Conservation (phyloP, 1,140 invertebrate species). For the Meloidogyne exigua region DNA sequence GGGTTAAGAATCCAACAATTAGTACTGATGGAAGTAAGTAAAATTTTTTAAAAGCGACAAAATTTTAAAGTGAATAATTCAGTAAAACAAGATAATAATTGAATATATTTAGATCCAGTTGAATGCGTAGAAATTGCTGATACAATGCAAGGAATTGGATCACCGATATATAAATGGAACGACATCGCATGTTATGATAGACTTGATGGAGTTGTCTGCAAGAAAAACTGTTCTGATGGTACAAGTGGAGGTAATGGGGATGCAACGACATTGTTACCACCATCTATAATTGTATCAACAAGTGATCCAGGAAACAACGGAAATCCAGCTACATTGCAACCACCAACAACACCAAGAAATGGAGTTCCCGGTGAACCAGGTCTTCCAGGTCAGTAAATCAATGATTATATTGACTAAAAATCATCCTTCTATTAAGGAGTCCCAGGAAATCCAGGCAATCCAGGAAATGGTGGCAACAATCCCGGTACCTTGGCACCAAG, state of each 20-base stretch:
- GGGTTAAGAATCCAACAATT: background rate
- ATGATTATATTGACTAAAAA: no score
- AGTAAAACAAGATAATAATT: background rate
- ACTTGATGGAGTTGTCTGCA: background rate
- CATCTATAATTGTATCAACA: background rate
- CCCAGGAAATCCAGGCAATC: background rate
- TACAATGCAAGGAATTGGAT: background rate
- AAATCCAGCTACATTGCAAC: background rate
- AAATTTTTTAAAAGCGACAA: background rate
- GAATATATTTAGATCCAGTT: background rate
- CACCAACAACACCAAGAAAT: background rate
- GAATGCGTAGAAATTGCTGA: background rate
- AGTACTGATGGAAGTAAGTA: background rate
- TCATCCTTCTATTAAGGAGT: no score
- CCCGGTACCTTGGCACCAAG: background rate
- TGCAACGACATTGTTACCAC: background rate
- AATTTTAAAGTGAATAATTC: background rate
- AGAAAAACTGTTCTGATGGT: background rate
- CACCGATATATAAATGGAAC: background rate
- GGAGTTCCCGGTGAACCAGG: no score
- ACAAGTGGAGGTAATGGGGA: background rate
- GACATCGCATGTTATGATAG: background rate
- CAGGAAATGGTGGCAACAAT: background rate
- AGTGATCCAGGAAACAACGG: background rate
- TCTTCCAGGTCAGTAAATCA: no score